phyloP scores from a whole-genome alignment of 2,113 vertebrate genomes.

The Pyrgilauda ruficollis region DNA sequence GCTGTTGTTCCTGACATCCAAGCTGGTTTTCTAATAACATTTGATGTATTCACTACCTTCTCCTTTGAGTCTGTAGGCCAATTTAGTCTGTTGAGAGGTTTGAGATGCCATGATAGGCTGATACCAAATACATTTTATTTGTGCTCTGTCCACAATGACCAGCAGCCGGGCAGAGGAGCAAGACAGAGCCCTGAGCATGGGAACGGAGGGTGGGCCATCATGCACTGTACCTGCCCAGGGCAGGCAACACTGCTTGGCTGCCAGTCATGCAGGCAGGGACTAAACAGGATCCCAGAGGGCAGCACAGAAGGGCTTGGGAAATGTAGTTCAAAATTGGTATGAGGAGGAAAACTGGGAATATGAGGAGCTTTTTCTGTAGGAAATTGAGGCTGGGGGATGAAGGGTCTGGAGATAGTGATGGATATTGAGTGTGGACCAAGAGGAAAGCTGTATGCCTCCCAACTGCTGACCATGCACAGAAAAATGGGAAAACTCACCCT shows the following conservation, averaged over 20 bases:
- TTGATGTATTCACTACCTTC: neutral
- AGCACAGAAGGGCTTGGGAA: neutral
- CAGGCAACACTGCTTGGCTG: neutral
- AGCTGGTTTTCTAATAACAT: neutral
- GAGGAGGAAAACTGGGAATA: neutral
- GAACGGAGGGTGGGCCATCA: neutral
- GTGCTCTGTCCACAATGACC: neutral
- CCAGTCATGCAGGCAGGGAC: accelerated
- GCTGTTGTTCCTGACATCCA: neutral
- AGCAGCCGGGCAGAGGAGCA: accelerated
- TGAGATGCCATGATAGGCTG: neutral
- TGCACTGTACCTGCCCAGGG: neutral
- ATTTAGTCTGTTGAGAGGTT: neutral
- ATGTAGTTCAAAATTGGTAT: accelerated
- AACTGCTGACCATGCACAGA: accelerated
- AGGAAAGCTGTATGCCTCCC: neutral
- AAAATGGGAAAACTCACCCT: neutral
- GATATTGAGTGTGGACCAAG: neutral
- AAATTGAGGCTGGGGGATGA: neutral
- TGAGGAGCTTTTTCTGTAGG: neutral
- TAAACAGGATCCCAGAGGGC: neutral
- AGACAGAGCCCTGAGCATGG: neutral
- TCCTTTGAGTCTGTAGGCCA: neutral
- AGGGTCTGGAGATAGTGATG: neutral
- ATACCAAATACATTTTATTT: neutral